These are phyloP conservation scores for Lagenorhynchus albirostris DNA, from an alignment of 2,113 vertebrate species.

Conservation along the genomic window DNA sequence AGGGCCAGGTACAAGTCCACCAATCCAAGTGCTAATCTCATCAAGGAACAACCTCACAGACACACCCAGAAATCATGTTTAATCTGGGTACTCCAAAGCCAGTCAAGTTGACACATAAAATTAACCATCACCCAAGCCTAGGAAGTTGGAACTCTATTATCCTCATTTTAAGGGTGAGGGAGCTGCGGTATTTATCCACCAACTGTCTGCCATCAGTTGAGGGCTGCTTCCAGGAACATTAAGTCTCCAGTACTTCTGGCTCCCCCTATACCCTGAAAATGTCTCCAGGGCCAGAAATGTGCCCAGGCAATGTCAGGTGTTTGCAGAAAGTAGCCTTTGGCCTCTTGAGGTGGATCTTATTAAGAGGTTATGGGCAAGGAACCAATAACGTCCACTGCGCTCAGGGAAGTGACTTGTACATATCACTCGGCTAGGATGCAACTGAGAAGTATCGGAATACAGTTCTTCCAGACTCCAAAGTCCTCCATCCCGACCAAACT, in stretches of 20 bases:
- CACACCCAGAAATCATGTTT: not conserved
- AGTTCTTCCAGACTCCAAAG: not conserved
- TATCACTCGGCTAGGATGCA: fast-evolving
- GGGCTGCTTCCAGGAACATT: not conserved
- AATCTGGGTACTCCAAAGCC: not conserved
- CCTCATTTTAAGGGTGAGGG: not conserved
- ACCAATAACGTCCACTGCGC: fast-evolving
- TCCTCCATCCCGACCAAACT: not conserved
- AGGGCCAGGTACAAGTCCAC: not conserved
- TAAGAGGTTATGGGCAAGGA: not conserved
- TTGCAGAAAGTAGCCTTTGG: not conserved
- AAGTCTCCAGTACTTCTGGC: not conserved
- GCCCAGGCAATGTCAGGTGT: not conserved
- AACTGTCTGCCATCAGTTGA: not conserved
- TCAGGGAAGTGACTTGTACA: not conserved
- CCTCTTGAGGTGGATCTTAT: not conserved
- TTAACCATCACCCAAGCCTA: not conserved
- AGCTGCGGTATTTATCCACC: too few species aligned
- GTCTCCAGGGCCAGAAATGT: not conserved
- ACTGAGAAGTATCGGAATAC: not conserved
- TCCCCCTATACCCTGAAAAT: not conserved
- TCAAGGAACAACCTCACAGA: not conserved
- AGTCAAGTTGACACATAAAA: not conserved
- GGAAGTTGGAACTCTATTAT: not conserved
- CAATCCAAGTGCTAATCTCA: not conserved